phyloP scores from a whole-genome alignment of 2,797 vertebrate species.

The Brachymystax lenok region DNA sequence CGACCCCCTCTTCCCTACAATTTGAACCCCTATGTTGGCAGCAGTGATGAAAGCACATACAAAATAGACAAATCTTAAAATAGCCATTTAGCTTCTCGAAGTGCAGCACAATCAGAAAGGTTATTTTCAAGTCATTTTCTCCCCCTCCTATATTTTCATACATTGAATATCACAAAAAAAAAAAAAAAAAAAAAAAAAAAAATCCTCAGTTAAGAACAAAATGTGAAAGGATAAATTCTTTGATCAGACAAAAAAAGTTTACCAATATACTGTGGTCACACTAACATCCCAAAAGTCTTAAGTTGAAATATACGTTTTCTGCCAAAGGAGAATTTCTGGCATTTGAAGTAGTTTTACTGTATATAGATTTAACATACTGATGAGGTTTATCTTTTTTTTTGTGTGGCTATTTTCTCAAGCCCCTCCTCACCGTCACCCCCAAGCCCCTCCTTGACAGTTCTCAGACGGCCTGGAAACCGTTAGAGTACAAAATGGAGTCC shows the following conservation, averaged over 20 bases:
- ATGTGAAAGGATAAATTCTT: slow-evolving; percentile 82
- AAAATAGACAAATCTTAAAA: slow-evolving; percentile 79
- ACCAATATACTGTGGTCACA: slow-evolving; percentile 82
- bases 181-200: slow-evolving; percentile 56
- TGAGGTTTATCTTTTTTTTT: slow-evolving; percentile 77
- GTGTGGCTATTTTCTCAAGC: slow-evolving; percentile 52
- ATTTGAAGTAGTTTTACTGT: slow-evolving; percentile 62
- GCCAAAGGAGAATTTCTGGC: slow-evolving; percentile 78
- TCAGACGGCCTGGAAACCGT: slow-evolving; percentile 70
- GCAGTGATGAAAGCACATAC: slow-evolving; percentile 82
- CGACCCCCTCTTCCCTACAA: slow-evolving; percentile 35
- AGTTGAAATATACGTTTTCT: slow-evolving; percentile 76
- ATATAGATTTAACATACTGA: slow-evolving; percentile 77
- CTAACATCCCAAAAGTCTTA: slow-evolving; percentile 84
- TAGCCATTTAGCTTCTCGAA: slow-evolving; percentile 83
- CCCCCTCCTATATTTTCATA: slow-evolving; percentile 77
- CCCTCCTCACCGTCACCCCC: slow-evolving; percentile 29
- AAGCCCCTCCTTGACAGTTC: slow-evolving; percentile 46
- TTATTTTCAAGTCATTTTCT: slow-evolving; percentile 87
- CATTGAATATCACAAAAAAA: slow-evolving; percentile 69
- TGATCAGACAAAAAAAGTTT: slow-evolving; percentile 81
- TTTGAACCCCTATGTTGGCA: slow-evolving; percentile 73
- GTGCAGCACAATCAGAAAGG: slow-evolving; percentile 85
- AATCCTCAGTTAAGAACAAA: slow-evolving; percentile 81
- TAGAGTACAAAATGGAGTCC: slow-evolving; percentile 71